Conservation (phyloP, 2,888 invertebrate species). For the Spodoptera picta region DNA sequence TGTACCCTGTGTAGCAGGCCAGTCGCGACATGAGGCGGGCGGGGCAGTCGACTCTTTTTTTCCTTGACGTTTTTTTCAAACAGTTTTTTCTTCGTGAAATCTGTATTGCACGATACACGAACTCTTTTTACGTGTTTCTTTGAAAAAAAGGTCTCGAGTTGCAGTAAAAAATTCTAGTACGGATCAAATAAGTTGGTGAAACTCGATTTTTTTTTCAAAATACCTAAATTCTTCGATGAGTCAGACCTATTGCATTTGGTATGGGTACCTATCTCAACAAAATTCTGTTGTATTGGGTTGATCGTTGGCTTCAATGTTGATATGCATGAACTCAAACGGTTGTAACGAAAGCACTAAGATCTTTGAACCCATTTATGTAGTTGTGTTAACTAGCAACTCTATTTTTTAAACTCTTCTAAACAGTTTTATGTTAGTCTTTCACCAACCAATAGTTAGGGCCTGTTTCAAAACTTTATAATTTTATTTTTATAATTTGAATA, state of each 20-base stretch:
- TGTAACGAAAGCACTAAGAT: constrained; percentile 3
- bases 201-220: constrained; percentile 18
- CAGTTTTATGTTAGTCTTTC: too few relatives aligned
- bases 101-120: constrained; percentile 82
- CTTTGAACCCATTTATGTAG: background rate
- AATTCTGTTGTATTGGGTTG: constrained; percentile 7
- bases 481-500: too few relatives aligned
- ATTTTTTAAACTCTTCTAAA: too few relatives aligned
- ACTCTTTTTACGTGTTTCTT: constrained; percentile 68
- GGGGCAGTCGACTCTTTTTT: constrained; percentile 67
- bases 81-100: constrained; percentile 75
- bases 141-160: constrained; percentile 54
- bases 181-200: constrained; percentile 34
- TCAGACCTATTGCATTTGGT: constrained; percentile 14
- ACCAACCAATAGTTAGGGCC: too few relatives aligned
- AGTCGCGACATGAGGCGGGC: constrained; percentile 73
- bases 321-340: constrained; percentile 22
- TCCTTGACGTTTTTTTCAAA: constrained; percentile 64
- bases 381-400: too few relatives aligned
- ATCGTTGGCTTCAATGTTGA: constrained; percentile 4
- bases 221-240: constrained; percentile 31
- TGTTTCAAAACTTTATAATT: too few relatives aligned
- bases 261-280: constrained; percentile 12
- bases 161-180: constrained; percentile 37
- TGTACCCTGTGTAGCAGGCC: constrained; percentile 46